These are phyloP conservation scores for Craterocephalus amniculus DNA, from an alignment of 2,797 vertebrate species.

Conservation along the genomic window DNA sequence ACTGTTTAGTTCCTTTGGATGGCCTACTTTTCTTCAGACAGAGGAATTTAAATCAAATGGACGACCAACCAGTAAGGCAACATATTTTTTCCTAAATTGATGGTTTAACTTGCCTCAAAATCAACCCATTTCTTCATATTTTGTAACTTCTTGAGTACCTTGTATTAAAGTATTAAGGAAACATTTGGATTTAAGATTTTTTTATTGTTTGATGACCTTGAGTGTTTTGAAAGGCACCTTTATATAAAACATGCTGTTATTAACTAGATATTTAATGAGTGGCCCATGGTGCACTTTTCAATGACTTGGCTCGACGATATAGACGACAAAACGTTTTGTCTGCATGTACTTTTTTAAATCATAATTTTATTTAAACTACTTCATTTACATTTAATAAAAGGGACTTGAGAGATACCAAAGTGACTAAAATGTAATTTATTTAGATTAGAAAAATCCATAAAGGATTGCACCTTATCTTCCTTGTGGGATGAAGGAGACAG, in stretches of 20 bases:
- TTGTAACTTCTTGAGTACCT: no score
- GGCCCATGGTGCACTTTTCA: neutral
- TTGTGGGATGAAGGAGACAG: conserved; percentile 16
- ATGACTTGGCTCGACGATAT: neutral
- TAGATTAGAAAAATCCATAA: conserved; percentile 19
- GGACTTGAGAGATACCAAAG: conserved; percentile 15
- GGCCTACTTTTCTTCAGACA: neutral
- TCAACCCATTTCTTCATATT: no score
- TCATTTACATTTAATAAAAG: conserved; percentile 6
- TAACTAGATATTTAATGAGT: neutral
- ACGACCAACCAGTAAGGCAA: neutral
- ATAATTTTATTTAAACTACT: neutral
- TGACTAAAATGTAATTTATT: conserved; percentile 20
- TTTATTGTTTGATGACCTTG: no score
- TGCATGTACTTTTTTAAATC: neutral
- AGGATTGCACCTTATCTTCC: neutral
- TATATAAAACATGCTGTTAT: neutral
- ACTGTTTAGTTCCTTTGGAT: neutral
- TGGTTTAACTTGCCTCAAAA: neutral
- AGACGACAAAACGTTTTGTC: neutral
- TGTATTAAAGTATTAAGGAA: neutral
- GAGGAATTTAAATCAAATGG: neutral
- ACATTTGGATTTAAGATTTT: neutral
- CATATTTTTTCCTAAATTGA: neutral
- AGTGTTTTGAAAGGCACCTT: neutral